Conservation (phyloP, 2,113 vertebrate species). For the Neopipo cinnamomea region DNA sequence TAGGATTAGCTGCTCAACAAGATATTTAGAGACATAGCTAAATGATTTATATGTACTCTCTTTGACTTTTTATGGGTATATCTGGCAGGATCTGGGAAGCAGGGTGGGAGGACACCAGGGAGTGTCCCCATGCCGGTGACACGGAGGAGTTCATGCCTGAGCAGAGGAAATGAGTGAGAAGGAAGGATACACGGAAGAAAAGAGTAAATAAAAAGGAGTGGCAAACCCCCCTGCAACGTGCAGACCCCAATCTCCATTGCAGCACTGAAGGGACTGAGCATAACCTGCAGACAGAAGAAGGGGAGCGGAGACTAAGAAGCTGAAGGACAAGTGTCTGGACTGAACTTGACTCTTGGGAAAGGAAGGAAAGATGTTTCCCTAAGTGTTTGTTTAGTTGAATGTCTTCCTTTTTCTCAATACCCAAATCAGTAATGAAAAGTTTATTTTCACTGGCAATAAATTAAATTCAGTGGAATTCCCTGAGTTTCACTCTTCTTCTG, state of each 20-base stretch:
- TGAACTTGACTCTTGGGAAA: not conserved
- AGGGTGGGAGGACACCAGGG: not conserved
- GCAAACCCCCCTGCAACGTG: rapidly evolving
- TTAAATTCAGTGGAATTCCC: not conserved
- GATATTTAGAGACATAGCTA: not conserved
- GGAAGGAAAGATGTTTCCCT: not conserved
- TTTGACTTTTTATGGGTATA: not conserved
- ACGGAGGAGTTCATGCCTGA: not conserved
- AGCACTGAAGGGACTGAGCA: not conserved
- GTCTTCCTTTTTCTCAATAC: not conserved
- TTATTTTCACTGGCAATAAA: not conserved
- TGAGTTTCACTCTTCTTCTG: not conserved
- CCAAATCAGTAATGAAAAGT: not conserved
- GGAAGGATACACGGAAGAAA: not conserved
- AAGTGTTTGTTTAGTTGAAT: not conserved
- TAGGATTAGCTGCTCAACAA: not conserved
- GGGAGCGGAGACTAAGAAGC: not conserved
- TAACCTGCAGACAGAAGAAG: not conserved
- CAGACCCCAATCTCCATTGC: not conserved
- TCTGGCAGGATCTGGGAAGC: not conserved
- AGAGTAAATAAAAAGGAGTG: not conserved
- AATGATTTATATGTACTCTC: not conserved
- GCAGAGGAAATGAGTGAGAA: not conserved
- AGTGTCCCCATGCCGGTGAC: not conserved
- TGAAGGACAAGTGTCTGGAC: not conserved